phyloP scores from a whole-genome alignment of 2,797 vertebrate species.

The Manis javanica region DNA sequence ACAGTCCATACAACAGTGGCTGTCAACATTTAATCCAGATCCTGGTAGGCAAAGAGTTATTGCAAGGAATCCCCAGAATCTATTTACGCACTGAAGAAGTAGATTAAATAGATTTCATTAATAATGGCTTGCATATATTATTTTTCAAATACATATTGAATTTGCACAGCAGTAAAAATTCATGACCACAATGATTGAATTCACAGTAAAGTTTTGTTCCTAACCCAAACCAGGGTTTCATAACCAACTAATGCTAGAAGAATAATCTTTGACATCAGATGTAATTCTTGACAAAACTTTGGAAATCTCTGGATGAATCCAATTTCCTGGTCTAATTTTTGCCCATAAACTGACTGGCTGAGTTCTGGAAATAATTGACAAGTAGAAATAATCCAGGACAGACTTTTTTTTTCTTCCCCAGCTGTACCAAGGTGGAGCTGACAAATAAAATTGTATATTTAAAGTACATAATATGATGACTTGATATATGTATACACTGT shows the following conservation, averaged over 20 bases:
- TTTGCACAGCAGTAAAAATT: neutral
- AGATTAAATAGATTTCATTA: conserved; percentile 28
- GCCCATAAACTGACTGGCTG: neutral
- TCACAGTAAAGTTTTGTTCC: neutral
- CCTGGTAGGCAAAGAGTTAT: neutral
- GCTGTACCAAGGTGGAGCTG: neutral
- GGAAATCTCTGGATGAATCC: neutral
- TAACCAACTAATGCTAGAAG: neutral
- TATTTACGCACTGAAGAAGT: neutral
- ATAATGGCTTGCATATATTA: neutral
- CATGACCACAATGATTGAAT: neutral
- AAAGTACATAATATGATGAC: neutral
- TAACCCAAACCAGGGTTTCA: neutral
- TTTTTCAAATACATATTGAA: conserved; percentile 24
- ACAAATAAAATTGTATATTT: neutral
- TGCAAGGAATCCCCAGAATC: neutral
- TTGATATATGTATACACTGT: neutral
- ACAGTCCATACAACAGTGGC: neutral
- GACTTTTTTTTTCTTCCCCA: neutral
- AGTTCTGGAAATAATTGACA: neutral
- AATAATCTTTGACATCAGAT: neutral
- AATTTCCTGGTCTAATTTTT: neutral
- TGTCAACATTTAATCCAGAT: conserved; percentile 14
- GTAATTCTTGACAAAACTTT: neutral
- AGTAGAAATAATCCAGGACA: neutral